phyloP scores from a whole-genome alignment of 2,113 vertebrate species.

The Sapajus apella region DNA sequence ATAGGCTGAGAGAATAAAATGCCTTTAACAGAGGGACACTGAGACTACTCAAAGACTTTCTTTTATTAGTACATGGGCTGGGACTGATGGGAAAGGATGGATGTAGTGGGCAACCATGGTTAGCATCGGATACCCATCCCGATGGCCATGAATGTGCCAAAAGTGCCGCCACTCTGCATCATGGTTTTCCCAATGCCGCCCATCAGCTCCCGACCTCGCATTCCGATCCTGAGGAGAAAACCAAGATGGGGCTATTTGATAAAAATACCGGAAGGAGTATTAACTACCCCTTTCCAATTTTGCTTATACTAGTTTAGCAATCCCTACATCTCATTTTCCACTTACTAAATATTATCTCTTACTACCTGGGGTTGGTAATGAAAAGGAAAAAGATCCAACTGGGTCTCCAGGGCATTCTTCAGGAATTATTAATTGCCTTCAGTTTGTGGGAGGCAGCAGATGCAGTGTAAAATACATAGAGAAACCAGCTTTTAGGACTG shows the following conservation, averaged over 20 bases:
- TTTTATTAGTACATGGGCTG: conserved; percentile 68
- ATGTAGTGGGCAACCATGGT: conserved; percentile 52
- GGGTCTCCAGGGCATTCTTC: not conserved
- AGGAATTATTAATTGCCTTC: not conserved
- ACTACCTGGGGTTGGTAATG: not conserved
- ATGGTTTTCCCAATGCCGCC: conserved; percentile 98
- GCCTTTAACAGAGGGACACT: conserved; percentile 1
- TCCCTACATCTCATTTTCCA: not conserved
- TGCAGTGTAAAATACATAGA: not conserved
- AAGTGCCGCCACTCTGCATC: conserved; percentile 98
- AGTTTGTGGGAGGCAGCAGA: not conserved
- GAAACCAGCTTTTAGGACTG: not conserved
- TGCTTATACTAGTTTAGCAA: not conserved
- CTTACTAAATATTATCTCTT: not conserved
- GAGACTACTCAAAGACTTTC: conserved; percentile 58
- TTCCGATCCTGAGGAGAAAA: conserved; percentile 91
- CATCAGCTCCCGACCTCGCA: conserved; percentile 98
- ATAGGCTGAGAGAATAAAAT: conserved; percentile 18
- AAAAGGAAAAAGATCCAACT: not conserved
- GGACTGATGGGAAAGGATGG: not conserved
- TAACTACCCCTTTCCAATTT: not conserved
- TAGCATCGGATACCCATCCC: conserved; percentile 99
- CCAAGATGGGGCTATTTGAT: conserved; percentile 18
- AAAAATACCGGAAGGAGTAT: not conserved
- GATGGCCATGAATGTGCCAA: conserved; percentile 98